Percentiles rank a stretch among this genome's conserved stretches.
Conservation (phyloP, 2,113 vertebrate species). For the Capreolus pygargus region DNA sequence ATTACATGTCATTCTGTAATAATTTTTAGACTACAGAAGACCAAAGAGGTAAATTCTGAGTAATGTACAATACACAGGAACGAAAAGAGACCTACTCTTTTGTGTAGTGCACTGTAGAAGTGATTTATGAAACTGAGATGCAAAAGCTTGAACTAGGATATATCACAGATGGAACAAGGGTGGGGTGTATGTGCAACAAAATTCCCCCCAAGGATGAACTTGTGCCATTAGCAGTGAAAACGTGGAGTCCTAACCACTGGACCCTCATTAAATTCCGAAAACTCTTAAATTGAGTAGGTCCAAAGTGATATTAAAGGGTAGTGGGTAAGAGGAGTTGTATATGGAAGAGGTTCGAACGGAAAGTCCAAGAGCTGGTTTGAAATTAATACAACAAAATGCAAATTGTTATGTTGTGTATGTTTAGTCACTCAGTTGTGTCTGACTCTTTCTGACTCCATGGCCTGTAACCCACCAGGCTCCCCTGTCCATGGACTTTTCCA, state of each 20-base stretch:
- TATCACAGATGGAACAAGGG: too few species aligned
- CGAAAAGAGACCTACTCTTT: neutral
- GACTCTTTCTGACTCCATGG: neutral
- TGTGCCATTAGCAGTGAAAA: neutral
- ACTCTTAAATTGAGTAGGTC: neutral
- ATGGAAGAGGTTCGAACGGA: neutral
- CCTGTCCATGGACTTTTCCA: neutral
- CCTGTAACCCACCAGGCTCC: neutral
- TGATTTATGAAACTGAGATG: neutral
- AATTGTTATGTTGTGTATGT: neutral
- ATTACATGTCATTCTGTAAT: neutral
- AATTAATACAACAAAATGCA: neutral
- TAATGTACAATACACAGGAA: neutral
- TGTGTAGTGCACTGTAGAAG: neutral
- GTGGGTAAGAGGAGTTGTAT: neutral
- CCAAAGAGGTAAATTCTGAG: neutral
- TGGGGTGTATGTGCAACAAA: neutral
- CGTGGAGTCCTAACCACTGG: neutral
- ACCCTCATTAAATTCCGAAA: neutral
- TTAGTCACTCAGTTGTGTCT: neutral
- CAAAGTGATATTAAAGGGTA: neutral
- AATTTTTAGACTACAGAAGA: neutral
- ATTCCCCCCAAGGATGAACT: neutral
- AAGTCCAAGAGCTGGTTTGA: neutral
- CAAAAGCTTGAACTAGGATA: neutral